Conservation (phyloP, 2,113 vertebrate species). For the Pelvicachromis taeniatus region DNA sequence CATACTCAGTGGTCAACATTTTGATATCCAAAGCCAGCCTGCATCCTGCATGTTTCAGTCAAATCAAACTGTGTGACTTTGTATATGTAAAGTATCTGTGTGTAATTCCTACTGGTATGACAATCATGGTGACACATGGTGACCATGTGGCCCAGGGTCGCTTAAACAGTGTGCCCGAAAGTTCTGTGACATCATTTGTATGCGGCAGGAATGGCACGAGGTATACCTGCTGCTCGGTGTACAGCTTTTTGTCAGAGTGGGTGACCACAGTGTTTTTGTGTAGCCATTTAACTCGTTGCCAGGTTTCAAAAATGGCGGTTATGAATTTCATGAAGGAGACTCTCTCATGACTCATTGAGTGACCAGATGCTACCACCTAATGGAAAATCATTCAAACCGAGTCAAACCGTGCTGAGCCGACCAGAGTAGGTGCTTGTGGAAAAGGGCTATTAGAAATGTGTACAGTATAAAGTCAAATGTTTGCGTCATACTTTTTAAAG, state of each 20-base stretch:
- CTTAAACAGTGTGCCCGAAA: background rate
- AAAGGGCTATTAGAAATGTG: background rate
- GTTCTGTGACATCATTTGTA: background rate
- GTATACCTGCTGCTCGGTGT: fast-evolving
- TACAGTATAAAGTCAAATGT: background rate
- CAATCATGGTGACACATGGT: background rate
- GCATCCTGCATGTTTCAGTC: background rate
- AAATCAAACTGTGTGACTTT: background rate
- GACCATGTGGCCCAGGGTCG: background rate
- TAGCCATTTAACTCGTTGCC: background rate
- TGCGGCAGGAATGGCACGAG: background rate
- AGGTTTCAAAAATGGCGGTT: background rate
- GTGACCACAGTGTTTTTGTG: fast-evolving
- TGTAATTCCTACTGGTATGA: background rate
- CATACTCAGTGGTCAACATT: background rate
- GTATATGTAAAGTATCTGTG: background rate
- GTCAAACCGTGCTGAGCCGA: background rate
- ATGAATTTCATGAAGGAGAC: background rate
- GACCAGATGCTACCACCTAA: background rate
- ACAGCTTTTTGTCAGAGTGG: background rate
- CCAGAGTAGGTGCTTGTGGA: background rate
- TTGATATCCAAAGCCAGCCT: background rate
- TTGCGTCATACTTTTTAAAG: background rate
- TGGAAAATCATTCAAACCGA: background rate
- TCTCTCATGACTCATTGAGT: background rate